These are phyloP conservation scores for Peromyscus polionotus DNA, from an alignment of 2,113 vertebrate species.

Conservation along the genomic window DNA sequence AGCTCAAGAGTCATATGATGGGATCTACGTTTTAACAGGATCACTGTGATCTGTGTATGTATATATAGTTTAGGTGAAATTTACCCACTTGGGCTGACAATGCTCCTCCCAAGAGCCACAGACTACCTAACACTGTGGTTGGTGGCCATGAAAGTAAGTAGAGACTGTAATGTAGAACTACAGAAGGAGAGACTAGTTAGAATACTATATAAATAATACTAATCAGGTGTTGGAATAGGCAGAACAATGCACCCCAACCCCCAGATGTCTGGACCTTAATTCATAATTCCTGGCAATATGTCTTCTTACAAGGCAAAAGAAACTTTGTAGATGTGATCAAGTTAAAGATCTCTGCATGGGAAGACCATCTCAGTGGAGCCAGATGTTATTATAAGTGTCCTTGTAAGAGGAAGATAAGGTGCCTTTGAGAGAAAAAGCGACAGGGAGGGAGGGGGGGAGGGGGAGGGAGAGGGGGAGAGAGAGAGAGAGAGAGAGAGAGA, in stretches of 20 bases:
- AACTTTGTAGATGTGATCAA: not conserved
- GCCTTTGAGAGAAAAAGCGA: not conserved
- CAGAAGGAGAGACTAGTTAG: not conserved
- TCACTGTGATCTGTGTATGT: not conserved
- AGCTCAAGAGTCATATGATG: not conserved
- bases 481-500: fast-evolving
- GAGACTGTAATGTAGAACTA: not conserved
- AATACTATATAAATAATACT: not conserved
- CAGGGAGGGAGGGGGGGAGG: fast-evolving
- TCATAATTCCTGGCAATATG: not conserved
- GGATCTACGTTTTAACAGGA: not conserved
- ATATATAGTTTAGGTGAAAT: not conserved
- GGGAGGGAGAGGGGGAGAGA: fast-evolving
- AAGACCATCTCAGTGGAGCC: not conserved
- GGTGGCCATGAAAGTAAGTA: not conserved
- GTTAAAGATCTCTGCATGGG: not conserved
- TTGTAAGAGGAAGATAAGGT: not conserved
- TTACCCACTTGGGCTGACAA: not conserved
- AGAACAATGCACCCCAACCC: not conserved
- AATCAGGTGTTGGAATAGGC: not conserved
- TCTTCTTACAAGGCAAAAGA: not conserved
- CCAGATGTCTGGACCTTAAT: not conserved
- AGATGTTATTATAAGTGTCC: not conserved
- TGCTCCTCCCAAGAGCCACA: not conserved
- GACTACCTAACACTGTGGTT: no score